phyloP scores from a whole-genome alignment of 2,888 invertebrate species.

The Eumacrocentrus americanus region DNA sequence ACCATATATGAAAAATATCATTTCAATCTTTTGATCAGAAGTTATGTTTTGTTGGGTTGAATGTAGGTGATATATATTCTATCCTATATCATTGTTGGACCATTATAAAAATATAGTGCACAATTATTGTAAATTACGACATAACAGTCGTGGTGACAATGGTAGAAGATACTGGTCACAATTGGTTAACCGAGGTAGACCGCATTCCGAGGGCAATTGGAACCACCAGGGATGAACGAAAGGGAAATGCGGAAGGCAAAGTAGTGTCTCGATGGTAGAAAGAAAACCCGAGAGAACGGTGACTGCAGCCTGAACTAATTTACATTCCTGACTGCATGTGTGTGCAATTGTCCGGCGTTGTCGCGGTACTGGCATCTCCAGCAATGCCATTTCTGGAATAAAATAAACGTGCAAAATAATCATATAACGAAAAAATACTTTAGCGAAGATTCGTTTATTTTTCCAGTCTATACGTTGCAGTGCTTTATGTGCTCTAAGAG shows the following conservation, averaged over 20 bases:
- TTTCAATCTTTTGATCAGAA: too few relatives aligned
- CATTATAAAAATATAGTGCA: background rate
- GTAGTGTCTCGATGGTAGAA: slow-evolving; percentile 31
- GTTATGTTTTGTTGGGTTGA: too few relatives aligned
- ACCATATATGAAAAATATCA: too few relatives aligned
- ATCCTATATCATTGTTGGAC: too few relatives aligned
- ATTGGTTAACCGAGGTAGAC: slow-evolving; percentile 11
- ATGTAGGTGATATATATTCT: too few relatives aligned
- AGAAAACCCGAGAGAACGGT: slow-evolving; percentile 31
- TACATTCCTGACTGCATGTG: too few relatives aligned
- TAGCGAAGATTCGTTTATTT: background rate
- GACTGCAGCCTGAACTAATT: slow-evolving; percentile 36
- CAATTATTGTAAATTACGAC: background rate
- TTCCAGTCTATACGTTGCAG: background rate
- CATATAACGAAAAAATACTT: slow-evolving; percentile 1
- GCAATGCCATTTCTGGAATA: too few relatives aligned
- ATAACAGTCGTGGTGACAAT: slow-evolving; percentile 1
- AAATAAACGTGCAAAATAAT: too few relatives aligned
- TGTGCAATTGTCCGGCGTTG: too few relatives aligned
- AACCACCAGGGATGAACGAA: background rate
- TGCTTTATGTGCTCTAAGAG: too few relatives aligned
- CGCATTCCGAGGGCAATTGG: slow-evolving; percentile 17
- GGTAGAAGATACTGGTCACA: slow-evolving; percentile 6
- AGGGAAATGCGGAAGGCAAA: slow-evolving; percentile 11
- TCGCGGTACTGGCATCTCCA: too few relatives aligned